phyloP scores from a whole-genome alignment of 2,888 invertebrate genomes.

The Mesochorus sp. region DNA sequence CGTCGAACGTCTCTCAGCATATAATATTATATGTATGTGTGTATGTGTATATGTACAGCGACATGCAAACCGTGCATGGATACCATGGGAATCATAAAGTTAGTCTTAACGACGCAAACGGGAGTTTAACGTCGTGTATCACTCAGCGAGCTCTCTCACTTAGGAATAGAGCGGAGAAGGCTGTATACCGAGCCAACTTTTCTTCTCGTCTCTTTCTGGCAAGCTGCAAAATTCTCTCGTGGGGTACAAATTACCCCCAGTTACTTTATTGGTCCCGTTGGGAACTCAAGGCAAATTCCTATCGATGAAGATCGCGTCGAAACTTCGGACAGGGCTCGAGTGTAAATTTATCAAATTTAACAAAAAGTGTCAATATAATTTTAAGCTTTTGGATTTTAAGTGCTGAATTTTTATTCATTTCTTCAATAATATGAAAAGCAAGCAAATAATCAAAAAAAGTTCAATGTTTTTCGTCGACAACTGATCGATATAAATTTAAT shows the following conservation, averaged over 20 bases:
- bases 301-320: slow-evolving; percentile 17
- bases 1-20: slow-evolving; percentile 47
- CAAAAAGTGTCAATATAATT: not conserved
- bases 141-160: slow-evolving; percentile 59
- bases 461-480: too few relatives aligned
- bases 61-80: slow-evolving; percentile 33
- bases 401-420: too few relatives aligned
- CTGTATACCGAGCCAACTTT: slow-evolving; percentile 38
- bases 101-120: slow-evolving; percentile 69
- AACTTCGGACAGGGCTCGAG: not conserved
- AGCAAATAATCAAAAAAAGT: too few relatives aligned
- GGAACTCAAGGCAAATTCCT: slow-evolving; percentile 37
- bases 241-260: slow-evolving; percentile 8
- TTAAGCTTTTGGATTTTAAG: too few relatives aligned
- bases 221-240: slow-evolving; percentile 18
- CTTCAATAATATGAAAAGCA: too few relatives aligned
- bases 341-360: slow-evolving; percentile 1
- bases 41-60: slow-evolving; percentile 1
- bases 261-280: slow-evolving; percentile 44
- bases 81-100: slow-evolving; percentile 67
- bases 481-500: too few relatives aligned
- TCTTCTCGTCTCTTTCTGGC: slow-evolving; percentile 21
- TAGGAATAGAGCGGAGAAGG: slow-evolving; percentile 16
- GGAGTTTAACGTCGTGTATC: slow-evolving; percentile 71
- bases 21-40: not conserved